Base-by-base conservation (phyloP, 1,140 invertebrate species). In the Nilaparvata lugens region DNA sequence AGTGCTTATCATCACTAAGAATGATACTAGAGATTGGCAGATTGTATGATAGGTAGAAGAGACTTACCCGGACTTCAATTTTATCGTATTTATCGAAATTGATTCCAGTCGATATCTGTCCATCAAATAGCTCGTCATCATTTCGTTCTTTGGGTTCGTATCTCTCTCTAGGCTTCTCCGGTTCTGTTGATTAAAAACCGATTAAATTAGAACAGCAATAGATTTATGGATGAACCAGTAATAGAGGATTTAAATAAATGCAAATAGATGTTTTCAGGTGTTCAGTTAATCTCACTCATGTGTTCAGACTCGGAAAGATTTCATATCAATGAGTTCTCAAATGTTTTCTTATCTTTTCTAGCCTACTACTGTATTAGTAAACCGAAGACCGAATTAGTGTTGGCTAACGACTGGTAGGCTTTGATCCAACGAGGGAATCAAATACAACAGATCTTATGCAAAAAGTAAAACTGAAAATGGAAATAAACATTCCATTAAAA, bases 81-180 rank as follows among this genome's bases (percentile, higher is more conserved):
- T 82, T 74, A 59, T 93, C 84, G 69, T 92, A 95, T 65, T 92
- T 90, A 31, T 85, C 79, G 72, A 97, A 97, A 72, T 97, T 95
- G 6, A 93, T 92, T 0, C 94, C 94, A 6, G 79, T 79, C 2
- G 80, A 77, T 6, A 91, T 88, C 0, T 81, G 83, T 40, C 75
- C 80, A 23, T 77, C 78, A 66, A 91, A 93, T 5, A 94, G 78
- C 1, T 78, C 74, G 54, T 91, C 89, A 62, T 89, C 82, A 1
- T 80, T 78, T 0, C 86, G 79, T 25, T 93, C 87, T 0, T 85
- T 85, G 0, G 95, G 94, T 55, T 95, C 82, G 65, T 97, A 97
- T 3, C 79, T 78, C 62, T 86, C 83, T 4, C 79, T 76, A 11
- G 76, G 66, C 69, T 76, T 79, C 70, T 79, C 75, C 69, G 70